Percentiles rank a stretch among this genome's conserved stretches.
Conservation (phyloP, 2,888 invertebrate species). For the Thysanoteuthis rhombus region DNA sequence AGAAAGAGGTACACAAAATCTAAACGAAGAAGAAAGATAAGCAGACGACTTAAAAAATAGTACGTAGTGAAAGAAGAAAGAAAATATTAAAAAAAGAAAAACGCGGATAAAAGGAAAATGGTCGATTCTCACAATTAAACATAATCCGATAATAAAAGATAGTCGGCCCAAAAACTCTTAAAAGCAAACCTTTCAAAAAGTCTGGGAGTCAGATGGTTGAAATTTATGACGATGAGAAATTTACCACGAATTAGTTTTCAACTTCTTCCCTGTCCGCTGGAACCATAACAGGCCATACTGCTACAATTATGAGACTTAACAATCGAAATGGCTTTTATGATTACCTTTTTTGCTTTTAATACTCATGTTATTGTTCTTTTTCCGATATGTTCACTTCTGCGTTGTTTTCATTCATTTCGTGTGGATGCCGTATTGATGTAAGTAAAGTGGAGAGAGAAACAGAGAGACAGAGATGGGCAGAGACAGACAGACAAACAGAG, state of each 20-base stretch:
- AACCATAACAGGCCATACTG: not conserved
- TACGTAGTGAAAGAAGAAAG: not conserved
- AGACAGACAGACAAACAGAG: no score
- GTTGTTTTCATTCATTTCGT: no score
- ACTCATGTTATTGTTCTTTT: not conserved
- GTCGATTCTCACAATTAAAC: not conserved
- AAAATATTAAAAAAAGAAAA: not conserved
- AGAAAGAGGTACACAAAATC: not conserved
- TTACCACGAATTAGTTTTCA: not conserved
- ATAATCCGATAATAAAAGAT: not conserved
- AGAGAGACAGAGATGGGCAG: no score
- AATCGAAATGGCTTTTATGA: not conserved
- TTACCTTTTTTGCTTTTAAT: not conserved
- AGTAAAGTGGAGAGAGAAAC: no score
- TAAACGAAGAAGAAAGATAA: no score
- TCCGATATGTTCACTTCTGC: not conserved
- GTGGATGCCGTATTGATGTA: no score
- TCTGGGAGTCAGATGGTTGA: not conserved
- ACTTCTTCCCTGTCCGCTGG: not conserved
- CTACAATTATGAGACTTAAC: not conserved
- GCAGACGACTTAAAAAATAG: no score
- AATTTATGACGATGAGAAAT: not conserved
- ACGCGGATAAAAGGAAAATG: not conserved
- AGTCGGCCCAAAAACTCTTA: not conserved
- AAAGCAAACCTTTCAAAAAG: not conserved